A percentile compares a stretch with the other conserved stretches of the same genome.
phyloP scores from a whole-genome alignment of 1,140 invertebrate genomes.

The Drosophila erecta region DNA sequence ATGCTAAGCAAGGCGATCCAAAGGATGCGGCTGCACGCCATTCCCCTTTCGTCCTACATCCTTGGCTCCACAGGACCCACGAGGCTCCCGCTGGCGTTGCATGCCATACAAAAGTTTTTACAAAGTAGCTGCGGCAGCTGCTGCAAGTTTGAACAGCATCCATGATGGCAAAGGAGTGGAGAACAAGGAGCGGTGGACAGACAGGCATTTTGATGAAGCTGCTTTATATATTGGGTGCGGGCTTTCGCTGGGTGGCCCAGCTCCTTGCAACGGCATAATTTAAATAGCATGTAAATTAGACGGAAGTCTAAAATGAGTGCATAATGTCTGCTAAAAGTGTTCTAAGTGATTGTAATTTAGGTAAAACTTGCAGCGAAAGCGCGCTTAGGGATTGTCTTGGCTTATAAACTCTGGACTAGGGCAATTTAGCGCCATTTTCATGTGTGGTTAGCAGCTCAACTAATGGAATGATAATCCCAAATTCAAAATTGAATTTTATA shows the following conservation, averaged over 20 bases:
- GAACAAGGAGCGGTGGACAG: conserved; percentile 28
- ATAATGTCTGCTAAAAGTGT: conserved; percentile 81
- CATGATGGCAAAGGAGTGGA: conserved; percentile 26
- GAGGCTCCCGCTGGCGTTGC: conserved; percentile 22
- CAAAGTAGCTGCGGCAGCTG: conserved; percentile 80
- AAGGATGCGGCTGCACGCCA: conserved; percentile 29
- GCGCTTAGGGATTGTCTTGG: conserved; percentile 10
- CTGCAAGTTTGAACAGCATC: conserved; percentile 73
- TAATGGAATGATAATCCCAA: neutral
- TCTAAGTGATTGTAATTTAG: conserved; percentile 83
- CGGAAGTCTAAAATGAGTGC: conserved; percentile 82
- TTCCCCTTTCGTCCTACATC: neutral
- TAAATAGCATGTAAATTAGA: conserved; percentile 84
- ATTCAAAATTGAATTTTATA: neutral
- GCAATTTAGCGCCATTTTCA: conserved; percentile 2
- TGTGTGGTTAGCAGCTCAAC: conserved; percentile 3
- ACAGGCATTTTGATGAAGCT: conserved; percentile 80
- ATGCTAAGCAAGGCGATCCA: conserved; percentile 47
- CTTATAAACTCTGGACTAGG: conserved; percentile 14
- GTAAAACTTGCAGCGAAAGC: conserved; percentile 50
- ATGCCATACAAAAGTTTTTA: conserved; percentile 75
- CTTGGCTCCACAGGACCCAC: neutral
- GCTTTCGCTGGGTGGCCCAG: conserved; percentile 26
- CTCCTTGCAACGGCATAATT: conserved; percentile 63
- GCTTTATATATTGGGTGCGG: conserved; percentile 69